Percentiles rank a stretch among this genome's conserved stretches.
Evolutionary conservation across 2,888 invertebrate species (phyloP).

Genomic region (Nomada fabriciana): DNA sequence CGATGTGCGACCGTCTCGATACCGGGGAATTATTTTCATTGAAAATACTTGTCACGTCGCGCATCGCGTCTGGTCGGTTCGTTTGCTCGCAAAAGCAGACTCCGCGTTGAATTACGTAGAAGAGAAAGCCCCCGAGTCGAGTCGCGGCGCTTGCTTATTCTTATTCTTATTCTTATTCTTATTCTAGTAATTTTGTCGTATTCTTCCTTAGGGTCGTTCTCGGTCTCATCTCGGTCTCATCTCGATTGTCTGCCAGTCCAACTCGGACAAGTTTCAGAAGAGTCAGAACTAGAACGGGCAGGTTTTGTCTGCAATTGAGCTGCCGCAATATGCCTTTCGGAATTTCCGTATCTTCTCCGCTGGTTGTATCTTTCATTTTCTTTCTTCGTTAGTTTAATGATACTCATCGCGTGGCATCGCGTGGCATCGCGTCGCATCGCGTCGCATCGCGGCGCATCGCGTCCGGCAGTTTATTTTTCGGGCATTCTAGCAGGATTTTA

Average conservation of each 20-base stretch:
- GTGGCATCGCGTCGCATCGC: too few relatives aligned
- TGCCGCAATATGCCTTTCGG: neutral
- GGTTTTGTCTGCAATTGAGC: neutral
- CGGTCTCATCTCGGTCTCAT: neutral
- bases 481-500: constrained; percentile 58
- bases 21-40: constrained; percentile 50
- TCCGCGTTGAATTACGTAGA: neutral
- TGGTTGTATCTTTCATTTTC: constrained; percentile 58
- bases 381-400: constrained; percentile 70
- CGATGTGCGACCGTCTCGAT: constrained; percentile 21
- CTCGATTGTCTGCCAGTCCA: neutral
- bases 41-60: constrained; percentile 14
- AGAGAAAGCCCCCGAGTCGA: neutral
- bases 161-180: too few relatives aligned
- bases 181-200: constrained; percentile 17
- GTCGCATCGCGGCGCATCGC: too few relatives aligned
- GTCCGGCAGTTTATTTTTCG: constrained; percentile 54
- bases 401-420: constrained; percentile 24
- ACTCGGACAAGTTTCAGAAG: neutral
- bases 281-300: neutral
- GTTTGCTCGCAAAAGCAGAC: neutral
- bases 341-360: constrained; percentile 47
- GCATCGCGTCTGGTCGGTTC: too few relatives aligned
- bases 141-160: neutral
- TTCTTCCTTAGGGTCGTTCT: neutral